Evolutionary conservation across 1,140 invertebrate species (phyloP).

Genomic region (Grapholita molesta): DNA sequence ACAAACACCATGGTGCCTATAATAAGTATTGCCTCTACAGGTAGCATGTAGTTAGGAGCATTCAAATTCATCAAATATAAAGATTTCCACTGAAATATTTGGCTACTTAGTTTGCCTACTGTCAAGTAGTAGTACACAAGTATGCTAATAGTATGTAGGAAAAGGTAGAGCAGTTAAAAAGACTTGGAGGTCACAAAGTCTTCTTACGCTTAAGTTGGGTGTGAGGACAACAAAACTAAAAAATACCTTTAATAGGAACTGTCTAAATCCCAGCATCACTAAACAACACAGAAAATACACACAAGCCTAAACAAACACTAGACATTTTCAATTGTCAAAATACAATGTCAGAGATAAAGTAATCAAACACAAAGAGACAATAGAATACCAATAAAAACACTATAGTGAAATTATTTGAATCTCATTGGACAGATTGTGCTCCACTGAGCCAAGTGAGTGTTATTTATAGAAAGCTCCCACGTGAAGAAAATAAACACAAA

Average conservation of each 20-base stretch:
- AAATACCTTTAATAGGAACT: slow-evolving; percentile 61
- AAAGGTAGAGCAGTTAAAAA: too few relatives aligned
- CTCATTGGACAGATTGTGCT: slow-evolving; percentile 37
- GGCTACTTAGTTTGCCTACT: too few relatives aligned
- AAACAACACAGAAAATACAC: slow-evolving; percentile 33
- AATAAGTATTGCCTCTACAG: too few relatives aligned
- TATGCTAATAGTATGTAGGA: too few relatives aligned
- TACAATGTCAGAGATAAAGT: slow-evolving; percentile 9
- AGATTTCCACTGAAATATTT: too few relatives aligned
- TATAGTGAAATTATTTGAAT: slow-evolving; percentile 14
- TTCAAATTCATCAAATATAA: too few relatives aligned
- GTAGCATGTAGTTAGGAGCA: too few relatives aligned
- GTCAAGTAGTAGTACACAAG: too few relatives aligned
- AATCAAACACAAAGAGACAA: not conserved
- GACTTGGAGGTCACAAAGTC: too few relatives aligned
- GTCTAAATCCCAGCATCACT: slow-evolving; percentile 66
- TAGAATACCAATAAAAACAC: not conserved
- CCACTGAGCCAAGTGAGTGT: slow-evolving; percentile 47
- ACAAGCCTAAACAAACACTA: slow-evolving; percentile 31
- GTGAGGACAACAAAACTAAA: not conserved
- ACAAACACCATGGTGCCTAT: too few relatives aligned
- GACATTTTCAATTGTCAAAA: slow-evolving; percentile 47
- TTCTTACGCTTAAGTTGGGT: not conserved
- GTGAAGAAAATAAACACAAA: slow-evolving; percentile 51
- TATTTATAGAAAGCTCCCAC: slow-evolving; percentile 71